Evolutionary conservation across 2,797 vertebrate genomes (phyloP).

Genomic region (Sus cebifrons): DNA sequence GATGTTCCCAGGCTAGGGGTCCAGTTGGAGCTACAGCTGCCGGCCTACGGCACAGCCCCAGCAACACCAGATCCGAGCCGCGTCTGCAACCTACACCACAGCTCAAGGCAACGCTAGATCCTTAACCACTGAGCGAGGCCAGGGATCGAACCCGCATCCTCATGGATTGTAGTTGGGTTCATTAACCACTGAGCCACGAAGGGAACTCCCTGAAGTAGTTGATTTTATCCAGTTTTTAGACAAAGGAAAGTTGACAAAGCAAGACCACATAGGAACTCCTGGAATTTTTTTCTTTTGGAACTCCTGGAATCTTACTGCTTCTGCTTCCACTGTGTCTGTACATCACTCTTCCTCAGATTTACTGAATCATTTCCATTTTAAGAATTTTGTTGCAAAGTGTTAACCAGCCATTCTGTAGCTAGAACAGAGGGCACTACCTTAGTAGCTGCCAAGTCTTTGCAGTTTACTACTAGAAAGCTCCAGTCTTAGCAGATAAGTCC

Average conservation of each 20-base stretch:
- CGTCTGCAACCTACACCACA: too few species aligned
- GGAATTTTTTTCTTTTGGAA: neutral
- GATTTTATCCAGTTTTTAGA: conserved; percentile 60
- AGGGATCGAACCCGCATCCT: too few species aligned
- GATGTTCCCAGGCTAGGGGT: too few species aligned
- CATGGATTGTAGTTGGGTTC: too few species aligned
- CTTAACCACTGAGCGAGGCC: too few species aligned
- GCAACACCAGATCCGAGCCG: too few species aligned
- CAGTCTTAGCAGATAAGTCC: neutral
- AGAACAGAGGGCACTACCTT: neutral
- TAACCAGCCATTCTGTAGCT: neutral
- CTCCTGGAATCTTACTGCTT: neutral
- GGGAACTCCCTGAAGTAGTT: neutral
- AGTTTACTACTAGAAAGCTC: neutral
- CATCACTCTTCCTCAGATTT: neutral
- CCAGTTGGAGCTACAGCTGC: too few species aligned
- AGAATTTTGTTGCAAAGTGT: neutral
- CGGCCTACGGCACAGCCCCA: too few species aligned
- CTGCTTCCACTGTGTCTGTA: neutral
- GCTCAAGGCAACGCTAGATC: too few species aligned
- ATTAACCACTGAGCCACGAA: too few species aligned
- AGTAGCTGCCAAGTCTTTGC: neutral
- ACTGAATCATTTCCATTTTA: neutral
- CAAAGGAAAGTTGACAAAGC: conserved; percentile 27
- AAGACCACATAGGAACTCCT: neutral